Evolutionary conservation across 2,888 invertebrate genomes (phyloP).

Genomic region (Onchidella celtica): DNA sequence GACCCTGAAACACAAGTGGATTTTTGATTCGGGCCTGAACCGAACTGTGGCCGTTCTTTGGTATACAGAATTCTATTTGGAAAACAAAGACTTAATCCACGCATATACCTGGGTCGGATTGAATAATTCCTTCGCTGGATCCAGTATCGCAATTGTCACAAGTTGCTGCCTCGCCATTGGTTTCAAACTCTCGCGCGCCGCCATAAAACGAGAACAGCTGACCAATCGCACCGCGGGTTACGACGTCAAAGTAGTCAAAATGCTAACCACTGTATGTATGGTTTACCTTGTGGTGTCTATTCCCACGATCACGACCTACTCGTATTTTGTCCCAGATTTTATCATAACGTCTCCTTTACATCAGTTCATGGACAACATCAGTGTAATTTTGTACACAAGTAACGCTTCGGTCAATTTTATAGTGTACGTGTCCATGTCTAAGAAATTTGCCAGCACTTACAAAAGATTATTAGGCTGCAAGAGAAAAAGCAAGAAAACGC

Average conservation of each 20-base stretch:
- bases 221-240: neutral
- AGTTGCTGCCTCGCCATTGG: constrained; percentile 32
- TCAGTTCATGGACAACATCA: neutral
- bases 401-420: constrained; percentile 33
- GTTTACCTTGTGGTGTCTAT: constrained; percentile 4
- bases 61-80: constrained; percentile 13
- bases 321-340: constrained; percentile 25
- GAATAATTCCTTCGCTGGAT: constrained; percentile 7
- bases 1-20: constrained; percentile 15
- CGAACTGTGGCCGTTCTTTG: neutral
- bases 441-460: constrained; percentile 34
- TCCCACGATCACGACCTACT: constrained; percentile 3
- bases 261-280: constrained; percentile 24
- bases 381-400: constrained; percentile 11
- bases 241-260: constrained; percentile 22
- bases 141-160: neutral
- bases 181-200: neutral
- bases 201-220: constrained; percentile 13
- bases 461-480: neutral
- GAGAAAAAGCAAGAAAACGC: too few species aligned
- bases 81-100: neutral
- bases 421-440: too few species aligned
- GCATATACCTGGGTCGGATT: constrained; percentile 23
- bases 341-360: constrained; percentile 8
- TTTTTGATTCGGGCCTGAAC: neutral